These are phyloP conservation scores for Actias luna DNA, from an alignment of 2,888 invertebrate genomes.

Conservation along the genomic window DNA sequence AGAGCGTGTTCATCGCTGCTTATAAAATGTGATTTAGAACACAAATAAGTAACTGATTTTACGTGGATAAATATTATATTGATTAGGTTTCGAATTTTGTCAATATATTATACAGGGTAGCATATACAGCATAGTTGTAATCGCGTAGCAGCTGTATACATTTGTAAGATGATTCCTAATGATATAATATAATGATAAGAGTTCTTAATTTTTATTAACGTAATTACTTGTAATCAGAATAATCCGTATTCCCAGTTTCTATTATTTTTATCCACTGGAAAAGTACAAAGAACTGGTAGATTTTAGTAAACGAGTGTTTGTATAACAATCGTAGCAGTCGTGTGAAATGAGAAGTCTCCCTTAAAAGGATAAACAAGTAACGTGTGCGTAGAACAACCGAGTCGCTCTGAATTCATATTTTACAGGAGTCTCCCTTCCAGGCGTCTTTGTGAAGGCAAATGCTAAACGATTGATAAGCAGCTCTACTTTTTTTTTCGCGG, in stretches of 20 bases:
- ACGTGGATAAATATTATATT: too few relatives aligned
- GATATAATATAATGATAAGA: not conserved
- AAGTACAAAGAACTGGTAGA: slow-evolving; percentile 32
- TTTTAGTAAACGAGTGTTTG: slow-evolving; percentile 58
- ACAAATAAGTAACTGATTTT: too few relatives aligned
- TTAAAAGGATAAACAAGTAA: slow-evolving; percentile 80
- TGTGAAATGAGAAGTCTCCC: slow-evolving; percentile 76
- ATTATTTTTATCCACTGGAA: slow-evolving; percentile 24
- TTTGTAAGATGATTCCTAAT: not conserved
- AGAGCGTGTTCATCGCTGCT: too few relatives aligned
- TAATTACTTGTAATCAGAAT: slow-evolving; percentile 35
- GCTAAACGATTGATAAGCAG: slow-evolving; percentile 27
- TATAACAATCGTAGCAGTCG: slow-evolving; percentile 78
- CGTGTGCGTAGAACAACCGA: slow-evolving; percentile 77
- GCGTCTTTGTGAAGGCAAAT: slow-evolving; percentile 43
- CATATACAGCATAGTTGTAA: not conserved
- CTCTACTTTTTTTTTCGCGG: slow-evolving; percentile 36
- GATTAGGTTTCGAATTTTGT: not conserved
- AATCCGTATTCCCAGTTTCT: slow-evolving; percentile 30
- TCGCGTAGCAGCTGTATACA: not conserved
- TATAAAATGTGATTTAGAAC: too few relatives aligned
- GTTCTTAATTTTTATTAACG: slow-evolving; percentile 9
- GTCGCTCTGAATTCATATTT: slow-evolving; percentile 77
- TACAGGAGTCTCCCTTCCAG: slow-evolving; percentile 61
- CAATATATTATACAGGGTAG: not conserved